These are phyloP conservation scores for Caenorhabditis sulstoni DNA, from an alignment of 2,888 invertebrate species.

Conservation along the genomic window DNA sequence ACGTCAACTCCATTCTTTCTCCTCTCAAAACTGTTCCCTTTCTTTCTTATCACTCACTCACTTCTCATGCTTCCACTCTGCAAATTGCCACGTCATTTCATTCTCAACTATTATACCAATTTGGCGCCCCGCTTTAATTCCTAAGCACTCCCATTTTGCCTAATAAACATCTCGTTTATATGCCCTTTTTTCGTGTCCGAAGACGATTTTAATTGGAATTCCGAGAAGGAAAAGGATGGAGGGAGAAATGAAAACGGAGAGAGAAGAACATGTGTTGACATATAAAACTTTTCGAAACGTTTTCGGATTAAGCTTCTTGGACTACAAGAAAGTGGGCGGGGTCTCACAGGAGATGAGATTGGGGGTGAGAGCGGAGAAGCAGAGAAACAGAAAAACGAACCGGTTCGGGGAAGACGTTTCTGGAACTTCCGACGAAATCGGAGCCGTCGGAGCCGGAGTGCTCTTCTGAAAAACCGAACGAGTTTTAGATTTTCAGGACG, in stretches of 20 bases:
- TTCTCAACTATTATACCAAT: neutral
- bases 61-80: neutral
- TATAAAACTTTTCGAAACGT: neutral
- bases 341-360: too few relatives aligned
- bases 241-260: neutral
- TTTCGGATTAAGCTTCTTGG: too few relatives aligned
- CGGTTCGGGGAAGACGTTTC: constrained; percentile 2
- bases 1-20: too few relatives aligned
- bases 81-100: neutral
- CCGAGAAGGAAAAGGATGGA: neutral
- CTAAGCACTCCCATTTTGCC: neutral
- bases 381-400: constrained; percentile 13
- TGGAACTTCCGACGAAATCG: neutral
- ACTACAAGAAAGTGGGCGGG: too few relatives aligned
- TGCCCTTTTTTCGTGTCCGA: too few relatives aligned
- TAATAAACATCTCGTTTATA: neutral
- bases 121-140: neutral
- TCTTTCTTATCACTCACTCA: too few relatives aligned
- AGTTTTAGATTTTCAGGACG: neutral
- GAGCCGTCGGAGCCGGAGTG: constrained; percentile 34
- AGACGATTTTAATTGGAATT: too few relatives aligned
- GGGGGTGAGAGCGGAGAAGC: neutral
- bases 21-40: too few relatives aligned
- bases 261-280: neutral
- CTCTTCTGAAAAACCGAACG: constrained; percentile 36